These are phyloP conservation scores for Chironex yamaguchii DNA, from an alignment of 30 jellyfish, hydroid and myxozoan species.

Conservation along the genomic window DNA sequence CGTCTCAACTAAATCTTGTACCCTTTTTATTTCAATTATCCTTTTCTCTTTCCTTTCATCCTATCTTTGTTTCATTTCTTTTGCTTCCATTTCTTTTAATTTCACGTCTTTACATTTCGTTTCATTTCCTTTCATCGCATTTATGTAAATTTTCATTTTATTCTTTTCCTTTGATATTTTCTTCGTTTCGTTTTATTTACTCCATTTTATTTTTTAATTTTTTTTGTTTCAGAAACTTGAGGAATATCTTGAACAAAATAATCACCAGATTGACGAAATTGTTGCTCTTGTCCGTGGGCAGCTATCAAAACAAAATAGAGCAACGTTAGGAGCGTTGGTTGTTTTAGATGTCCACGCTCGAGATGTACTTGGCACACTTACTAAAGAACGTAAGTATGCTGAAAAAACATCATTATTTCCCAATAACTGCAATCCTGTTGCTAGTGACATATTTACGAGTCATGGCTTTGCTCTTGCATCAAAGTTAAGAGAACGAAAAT, in stretches of 20 bases:
- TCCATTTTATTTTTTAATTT: too few relatives aligned
- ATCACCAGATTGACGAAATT: constrained; percentile 91
- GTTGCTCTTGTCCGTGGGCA: constrained; percentile 98
- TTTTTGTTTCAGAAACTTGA: constrained; percentile 67
- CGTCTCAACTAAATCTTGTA: too few relatives aligned
- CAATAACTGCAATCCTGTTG: background rate
- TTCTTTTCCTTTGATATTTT: too few relatives aligned
- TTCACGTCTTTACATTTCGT: too few relatives aligned
- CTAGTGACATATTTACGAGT: background rate
- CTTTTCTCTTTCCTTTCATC: too few relatives aligned
- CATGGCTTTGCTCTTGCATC: background rate
- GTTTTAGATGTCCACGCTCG: constrained; percentile 98
- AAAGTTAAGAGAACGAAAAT: background rate
- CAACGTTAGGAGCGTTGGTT: constrained; percentile 98
- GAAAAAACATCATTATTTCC: too few relatives aligned
- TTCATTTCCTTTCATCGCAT: too few relatives aligned
- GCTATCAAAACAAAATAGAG: constrained; percentile 94
- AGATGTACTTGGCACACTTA: constrained; percentile 85
- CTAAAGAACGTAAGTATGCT: constrained; percentile 71
- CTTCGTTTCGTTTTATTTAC: too few relatives aligned
- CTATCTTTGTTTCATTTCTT: too few relatives aligned
- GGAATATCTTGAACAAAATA: constrained; percentile 75
- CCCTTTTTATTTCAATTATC: too few relatives aligned
- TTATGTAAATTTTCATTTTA: too few relatives aligned
- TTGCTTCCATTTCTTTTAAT: too few relatives aligned